Conservation (phyloP, 2,888 invertebrate species). For the Erebia palarica region DNA sequence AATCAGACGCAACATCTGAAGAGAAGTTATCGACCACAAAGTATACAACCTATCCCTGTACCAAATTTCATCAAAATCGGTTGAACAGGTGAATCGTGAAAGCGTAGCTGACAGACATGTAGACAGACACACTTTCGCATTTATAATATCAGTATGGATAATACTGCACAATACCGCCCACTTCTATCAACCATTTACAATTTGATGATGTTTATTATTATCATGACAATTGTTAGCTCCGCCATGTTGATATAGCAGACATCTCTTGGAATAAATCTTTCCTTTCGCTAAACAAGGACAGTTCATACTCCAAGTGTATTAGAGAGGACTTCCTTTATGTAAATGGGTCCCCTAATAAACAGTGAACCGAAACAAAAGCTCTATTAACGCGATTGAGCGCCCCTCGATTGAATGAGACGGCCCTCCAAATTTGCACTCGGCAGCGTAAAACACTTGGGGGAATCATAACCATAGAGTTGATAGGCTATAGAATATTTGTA, state of each 20-base stretch:
- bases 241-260: background rate
- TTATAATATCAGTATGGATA: too few species aligned
- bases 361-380: constrained; percentile 38
- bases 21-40: background rate
- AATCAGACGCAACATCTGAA: too few species aligned
- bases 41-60: background rate
- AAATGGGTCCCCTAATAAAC: constrained; percentile 33
- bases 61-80: too few species aligned
- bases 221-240: background rate
- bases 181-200: background rate
- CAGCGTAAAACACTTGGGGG: constrained; percentile 31
- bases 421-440: constrained; percentile 40
- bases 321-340: constrained; percentile 24
- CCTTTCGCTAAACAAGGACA: constrained; percentile 13
- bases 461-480: constrained; percentile 15
- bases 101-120: too few species aligned
- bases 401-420: constrained; percentile 37
- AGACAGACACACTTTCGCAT: too few species aligned
- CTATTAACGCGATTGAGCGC: constrained; percentile 38
- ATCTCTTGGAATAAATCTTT: constrained; percentile 7
- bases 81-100: too few species aligned
- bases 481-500: constrained; percentile 17
- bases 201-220: background rate
- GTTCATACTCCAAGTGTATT: constrained; percentile 22
- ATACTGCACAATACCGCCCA: background rate